phyloP scores from a whole-genome alignment of 1,140 invertebrate genomes.

The Drosophila varians region DNA sequence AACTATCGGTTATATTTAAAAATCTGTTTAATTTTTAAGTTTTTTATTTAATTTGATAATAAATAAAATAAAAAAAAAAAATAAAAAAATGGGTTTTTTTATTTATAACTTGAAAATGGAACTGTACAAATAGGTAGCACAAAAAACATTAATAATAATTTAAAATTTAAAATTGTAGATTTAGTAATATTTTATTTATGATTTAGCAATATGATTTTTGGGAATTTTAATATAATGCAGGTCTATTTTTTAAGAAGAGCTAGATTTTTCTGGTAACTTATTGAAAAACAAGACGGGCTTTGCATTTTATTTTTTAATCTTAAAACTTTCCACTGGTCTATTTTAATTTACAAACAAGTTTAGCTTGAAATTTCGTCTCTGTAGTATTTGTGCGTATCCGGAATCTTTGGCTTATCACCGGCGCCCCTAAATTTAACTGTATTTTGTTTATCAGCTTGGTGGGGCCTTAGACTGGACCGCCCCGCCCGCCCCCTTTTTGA shows the following conservation, averaged over 20 bases:
- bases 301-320: background rate
- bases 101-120: no score
- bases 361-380: background rate
- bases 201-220: no score
- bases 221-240: no score
- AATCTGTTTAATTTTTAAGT: background rate
- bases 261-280: no score
- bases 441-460: conserved; percentile 5
- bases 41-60: background rate
- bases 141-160: no score
- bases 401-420: background rate
- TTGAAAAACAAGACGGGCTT: background rate
- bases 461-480: background rate
- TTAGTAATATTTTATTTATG: no score
- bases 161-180: no score
- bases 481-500: background rate
- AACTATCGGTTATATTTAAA: background rate
- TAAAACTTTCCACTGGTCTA: background rate
- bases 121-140: no score
- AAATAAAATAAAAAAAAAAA: no score
- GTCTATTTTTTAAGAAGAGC: no score
- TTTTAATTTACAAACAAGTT: conserved; percentile 7
- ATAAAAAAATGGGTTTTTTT: no score
- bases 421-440: conserved; percentile 5
- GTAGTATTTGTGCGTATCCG: conserved; percentile 1